Conservation (phyloP, 2,888 invertebrate species). For the Polia nebulosa region DNA sequence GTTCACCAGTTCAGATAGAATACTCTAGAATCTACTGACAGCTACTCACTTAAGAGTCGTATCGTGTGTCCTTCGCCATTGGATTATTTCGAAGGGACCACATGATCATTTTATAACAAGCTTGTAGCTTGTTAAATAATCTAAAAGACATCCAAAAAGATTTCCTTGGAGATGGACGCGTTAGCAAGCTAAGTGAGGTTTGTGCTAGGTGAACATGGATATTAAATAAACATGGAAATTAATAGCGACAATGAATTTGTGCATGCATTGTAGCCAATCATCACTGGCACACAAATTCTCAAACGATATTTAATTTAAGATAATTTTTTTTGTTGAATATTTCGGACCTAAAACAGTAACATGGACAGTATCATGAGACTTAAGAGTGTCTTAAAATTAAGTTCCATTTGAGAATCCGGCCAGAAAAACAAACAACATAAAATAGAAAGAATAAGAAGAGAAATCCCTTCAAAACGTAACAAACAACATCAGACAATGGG, state of each 20-base stretch:
- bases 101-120: not conserved
- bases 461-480: conserved; percentile 16
- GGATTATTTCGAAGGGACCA: conserved; percentile 31
- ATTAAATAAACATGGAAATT: not conserved
- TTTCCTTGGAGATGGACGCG: not conserved
- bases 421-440: not conserved
- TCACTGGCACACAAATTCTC: not conserved
- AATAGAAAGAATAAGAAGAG: not conserved
- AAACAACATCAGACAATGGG: conserved; percentile 9
- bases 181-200: not conserved
- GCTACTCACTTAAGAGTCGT: conserved; percentile 42
- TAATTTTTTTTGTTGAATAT: too few relatives aligned
- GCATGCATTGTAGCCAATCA: conserved; percentile 11
- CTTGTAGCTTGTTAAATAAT: not conserved
- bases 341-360: too few relatives aligned
- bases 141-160: conserved; percentile 14
- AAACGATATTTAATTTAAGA: not conserved
- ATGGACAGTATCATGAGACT: not conserved
- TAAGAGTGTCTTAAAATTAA: not conserved
- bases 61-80: conserved; percentile 33
- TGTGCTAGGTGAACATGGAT: not conserved
- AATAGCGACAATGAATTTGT: conserved; percentile 4
- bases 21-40: conserved; percentile 3
- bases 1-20: conserved; percentile 2
- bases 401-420: conserved; percentile 7